Evolutionary conservation across 1,140 invertebrate species (phyloP).

Genomic region (Hetaerina americana): DNA sequence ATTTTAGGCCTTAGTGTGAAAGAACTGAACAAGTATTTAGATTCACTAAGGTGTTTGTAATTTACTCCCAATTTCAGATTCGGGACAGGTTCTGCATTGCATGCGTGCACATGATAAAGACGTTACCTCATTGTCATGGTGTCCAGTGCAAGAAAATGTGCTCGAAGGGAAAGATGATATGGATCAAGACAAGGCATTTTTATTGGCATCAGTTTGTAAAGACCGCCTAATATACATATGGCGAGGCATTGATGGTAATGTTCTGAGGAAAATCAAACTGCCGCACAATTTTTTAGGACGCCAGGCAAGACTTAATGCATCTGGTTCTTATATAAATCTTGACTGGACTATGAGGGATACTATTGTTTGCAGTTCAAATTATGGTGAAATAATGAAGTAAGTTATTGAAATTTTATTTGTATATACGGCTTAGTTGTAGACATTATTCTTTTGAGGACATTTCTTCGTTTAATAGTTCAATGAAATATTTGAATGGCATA

Average conservation of each 20-base stretch:
- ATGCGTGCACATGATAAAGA: slow-evolving; percentile 57
- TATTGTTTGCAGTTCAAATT: background rate
- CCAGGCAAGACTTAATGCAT: background rate
- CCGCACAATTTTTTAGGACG: background rate
- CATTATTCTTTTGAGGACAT: no score
- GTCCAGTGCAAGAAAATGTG: slow-evolving; percentile 42
- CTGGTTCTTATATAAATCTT: background rate
- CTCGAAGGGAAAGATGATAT: slow-evolving; percentile 20
- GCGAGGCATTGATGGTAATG: background rate
- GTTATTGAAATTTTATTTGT: no score
- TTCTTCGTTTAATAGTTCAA: no score
- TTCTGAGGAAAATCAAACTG: background rate
- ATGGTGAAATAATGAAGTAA: background rate
- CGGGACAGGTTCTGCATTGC: slow-evolving; percentile 44
- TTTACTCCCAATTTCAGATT: slow-evolving; percentile 25
- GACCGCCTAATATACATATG: background rate
- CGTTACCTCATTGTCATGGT: slow-evolving; percentile 56
- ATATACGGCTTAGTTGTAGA: no score
- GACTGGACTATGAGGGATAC: background rate
- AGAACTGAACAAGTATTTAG: no score
- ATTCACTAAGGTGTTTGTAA: background rate
- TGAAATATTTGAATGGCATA: no score
- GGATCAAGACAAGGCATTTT: background rate
- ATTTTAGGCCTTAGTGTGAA: no score
- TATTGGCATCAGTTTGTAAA: background rate